Conservation (phyloP, 2,888 invertebrate genomes). For the Oxytorus armatus region DNA sequence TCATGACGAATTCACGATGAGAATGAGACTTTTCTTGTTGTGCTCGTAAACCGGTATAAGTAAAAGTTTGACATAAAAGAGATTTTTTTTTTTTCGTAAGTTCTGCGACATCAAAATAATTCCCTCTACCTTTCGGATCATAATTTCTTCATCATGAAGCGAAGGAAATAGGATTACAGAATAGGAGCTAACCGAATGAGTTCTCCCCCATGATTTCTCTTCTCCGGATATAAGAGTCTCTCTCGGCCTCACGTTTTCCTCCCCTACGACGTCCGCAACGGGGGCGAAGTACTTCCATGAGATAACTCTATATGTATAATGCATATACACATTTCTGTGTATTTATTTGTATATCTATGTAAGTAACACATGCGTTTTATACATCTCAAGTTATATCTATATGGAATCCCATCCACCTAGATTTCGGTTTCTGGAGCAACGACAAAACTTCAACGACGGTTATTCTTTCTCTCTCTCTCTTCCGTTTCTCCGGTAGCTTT, state of each 20-base stretch:
- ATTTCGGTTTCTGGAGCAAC: conserved; percentile 69
- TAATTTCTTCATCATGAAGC: conserved; percentile 31
- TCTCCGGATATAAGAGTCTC: not conserved
- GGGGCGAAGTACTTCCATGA: conserved; percentile 41
- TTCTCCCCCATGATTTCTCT: not conserved
- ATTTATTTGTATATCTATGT: conserved; percentile 18
- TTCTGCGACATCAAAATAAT: conserved; percentile 27
- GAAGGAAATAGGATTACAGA: conserved; percentile 29
- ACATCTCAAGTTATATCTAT: not conserved
- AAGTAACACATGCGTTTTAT: not conserved
- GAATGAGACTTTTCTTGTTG: too few species aligned
- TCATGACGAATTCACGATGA: too few species aligned
- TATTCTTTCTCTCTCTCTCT: conserved; percentile 42
- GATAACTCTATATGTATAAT: conserved; percentile 3
- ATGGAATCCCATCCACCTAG: conserved; percentile 44
- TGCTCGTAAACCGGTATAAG: too few species aligned
- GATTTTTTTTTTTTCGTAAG: not conserved
- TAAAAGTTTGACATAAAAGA: too few species aligned
- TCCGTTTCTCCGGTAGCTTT: conserved; percentile 53
- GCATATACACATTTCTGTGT: conserved; percentile 12
- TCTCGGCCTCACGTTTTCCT: conserved; percentile 36
- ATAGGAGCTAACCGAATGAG: conserved; percentile 5
- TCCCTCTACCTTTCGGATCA: conserved; percentile 2
- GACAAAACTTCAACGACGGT: conserved; percentile 38
- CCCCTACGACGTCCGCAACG: conserved; percentile 58